Conservation (phyloP, 2,888 invertebrate species). For the Schrankia costaestrigalis region DNA sequence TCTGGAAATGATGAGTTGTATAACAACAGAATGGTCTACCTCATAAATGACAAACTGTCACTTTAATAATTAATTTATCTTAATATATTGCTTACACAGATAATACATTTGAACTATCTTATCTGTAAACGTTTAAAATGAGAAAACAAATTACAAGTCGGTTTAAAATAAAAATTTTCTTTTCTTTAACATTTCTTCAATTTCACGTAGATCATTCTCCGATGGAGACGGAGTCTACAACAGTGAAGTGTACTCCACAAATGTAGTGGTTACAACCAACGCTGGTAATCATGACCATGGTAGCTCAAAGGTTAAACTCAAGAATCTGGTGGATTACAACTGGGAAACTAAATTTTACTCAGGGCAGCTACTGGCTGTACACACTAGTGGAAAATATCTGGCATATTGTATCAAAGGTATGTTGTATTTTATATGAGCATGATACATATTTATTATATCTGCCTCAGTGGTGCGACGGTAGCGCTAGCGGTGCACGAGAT, state of each 20-base stretch:
- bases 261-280: constrained; percentile 86
- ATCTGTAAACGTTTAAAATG: too few species aligned
- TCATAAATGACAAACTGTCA: too few species aligned
- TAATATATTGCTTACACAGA: too few species aligned
- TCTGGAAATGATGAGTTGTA: too few species aligned
- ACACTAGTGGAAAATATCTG: constrained; percentile 90
- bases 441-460: background rate
- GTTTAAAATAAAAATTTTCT: too few species aligned
- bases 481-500: too few species aligned
- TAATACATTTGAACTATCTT: too few species aligned
- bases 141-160: too few species aligned
- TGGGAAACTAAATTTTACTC: constrained; percentile 95
- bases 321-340: constrained; percentile 94
- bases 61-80: too few species aligned
- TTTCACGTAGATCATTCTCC: constrained; percentile 81
- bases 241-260: constrained; percentile 77
- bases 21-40: too few species aligned
- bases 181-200: too few species aligned
- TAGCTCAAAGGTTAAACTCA: constrained; percentile 93
- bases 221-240: constrained; percentile 82
- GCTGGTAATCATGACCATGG: constrained; percentile 88
- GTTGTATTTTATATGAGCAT: background rate
- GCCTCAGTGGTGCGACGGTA: too few species aligned
- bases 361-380: constrained; percentile 93
- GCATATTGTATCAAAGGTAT: constrained; percentile 95